These are phyloP conservation scores for Hydrophis major DNA, from an alignment of 2,797 vertebrate species.

Conservation along the genomic window DNA sequence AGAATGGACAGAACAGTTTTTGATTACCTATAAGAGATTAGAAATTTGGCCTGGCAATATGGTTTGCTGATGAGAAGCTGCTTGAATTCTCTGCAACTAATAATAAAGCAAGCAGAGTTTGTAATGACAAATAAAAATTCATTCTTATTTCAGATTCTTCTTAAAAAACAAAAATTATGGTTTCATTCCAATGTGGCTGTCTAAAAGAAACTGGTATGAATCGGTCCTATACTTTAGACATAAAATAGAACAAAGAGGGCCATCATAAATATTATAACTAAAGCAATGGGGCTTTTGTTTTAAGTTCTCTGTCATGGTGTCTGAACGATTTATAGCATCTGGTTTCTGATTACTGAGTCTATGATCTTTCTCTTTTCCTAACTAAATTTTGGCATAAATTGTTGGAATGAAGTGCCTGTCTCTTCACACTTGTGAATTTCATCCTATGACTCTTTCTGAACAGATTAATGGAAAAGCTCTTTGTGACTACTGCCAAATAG, in stretches of 20 bases:
- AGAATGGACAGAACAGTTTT: neutral
- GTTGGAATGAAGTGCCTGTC: conserved; percentile 20
- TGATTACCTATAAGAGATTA: neutral
- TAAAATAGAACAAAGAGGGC: conserved; percentile 31
- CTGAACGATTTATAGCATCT: conserved; percentile 9
- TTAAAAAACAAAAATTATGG: neutral
- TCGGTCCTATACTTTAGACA: neutral
- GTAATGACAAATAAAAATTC: neutral
- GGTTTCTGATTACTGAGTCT: conserved; percentile 11
- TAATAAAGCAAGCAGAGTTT: neutral
- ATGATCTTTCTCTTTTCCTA: conserved; percentile 40
- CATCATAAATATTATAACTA: conserved; percentile 20
- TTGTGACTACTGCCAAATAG: conserved; percentile 39
- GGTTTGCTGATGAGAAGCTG: neutral
- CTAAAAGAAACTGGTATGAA: neutral
- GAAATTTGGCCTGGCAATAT: neutral
- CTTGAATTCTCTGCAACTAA: neutral
- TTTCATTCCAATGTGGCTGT: neutral
- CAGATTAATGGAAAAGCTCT: conserved; percentile 29
- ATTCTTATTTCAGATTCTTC: neutral
- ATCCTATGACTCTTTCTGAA: conserved; percentile 46
- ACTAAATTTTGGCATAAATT: conserved; percentile 22
- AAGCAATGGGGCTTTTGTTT: neutral
- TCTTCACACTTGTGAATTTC: conserved; percentile 46
- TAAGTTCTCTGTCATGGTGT: neutral